Evolutionary conservation across 2,888 invertebrate genomes (phyloP).

Genomic region (Diachrysia chrysitis): DNA sequence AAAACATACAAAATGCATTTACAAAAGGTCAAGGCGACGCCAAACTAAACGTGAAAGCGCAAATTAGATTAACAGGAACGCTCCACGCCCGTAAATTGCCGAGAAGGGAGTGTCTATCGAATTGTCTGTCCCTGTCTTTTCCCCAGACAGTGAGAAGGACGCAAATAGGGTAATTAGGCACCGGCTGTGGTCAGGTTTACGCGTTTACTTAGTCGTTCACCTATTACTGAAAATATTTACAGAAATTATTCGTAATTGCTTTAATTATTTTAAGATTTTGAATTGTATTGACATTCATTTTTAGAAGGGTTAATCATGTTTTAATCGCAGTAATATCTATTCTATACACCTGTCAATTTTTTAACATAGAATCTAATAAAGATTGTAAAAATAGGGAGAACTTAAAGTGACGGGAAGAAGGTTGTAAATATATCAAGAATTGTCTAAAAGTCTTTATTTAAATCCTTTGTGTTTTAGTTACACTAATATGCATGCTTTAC

Average conservation of each 20-base stretch:
- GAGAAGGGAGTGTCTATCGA: slow-evolving; percentile 72
- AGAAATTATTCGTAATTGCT: slow-evolving; percentile 67
- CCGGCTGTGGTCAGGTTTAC: slow-evolving; percentile 74
- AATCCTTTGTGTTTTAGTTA: slow-evolving; percentile 37
- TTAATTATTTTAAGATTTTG: slow-evolving; percentile 58
- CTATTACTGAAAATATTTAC: slow-evolving; percentile 57
- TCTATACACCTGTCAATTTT: neutral
- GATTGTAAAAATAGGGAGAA: neutral
- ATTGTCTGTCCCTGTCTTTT: slow-evolving; percentile 64
- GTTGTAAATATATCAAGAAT: slow-evolving; percentile 40
- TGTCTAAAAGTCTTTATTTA: slow-evolving; percentile 33
- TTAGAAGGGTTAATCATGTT: neutral
- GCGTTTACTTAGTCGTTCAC: slow-evolving; percentile 57
- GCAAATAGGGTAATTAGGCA: slow-evolving; percentile 71
- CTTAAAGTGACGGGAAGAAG: neutral
- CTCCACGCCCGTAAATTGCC: slow-evolving; percentile 81
- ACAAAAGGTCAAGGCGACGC: slow-evolving; percentile 84
- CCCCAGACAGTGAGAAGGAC: slow-evolving; percentile 68
- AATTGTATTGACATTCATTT: slow-evolving; percentile 21
- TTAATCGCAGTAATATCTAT: neutral
- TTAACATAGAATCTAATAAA: neutral
- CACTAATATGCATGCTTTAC: slow-evolving; percentile 54
- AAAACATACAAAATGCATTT: slow-evolving; percentile 81
- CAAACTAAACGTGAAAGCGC: slow-evolving; percentile 81
- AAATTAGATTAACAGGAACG: slow-evolving; percentile 85